phyloP scores from a whole-genome alignment of 2,797 vertebrate species.

The Silurus lanzhouensis region DNA sequence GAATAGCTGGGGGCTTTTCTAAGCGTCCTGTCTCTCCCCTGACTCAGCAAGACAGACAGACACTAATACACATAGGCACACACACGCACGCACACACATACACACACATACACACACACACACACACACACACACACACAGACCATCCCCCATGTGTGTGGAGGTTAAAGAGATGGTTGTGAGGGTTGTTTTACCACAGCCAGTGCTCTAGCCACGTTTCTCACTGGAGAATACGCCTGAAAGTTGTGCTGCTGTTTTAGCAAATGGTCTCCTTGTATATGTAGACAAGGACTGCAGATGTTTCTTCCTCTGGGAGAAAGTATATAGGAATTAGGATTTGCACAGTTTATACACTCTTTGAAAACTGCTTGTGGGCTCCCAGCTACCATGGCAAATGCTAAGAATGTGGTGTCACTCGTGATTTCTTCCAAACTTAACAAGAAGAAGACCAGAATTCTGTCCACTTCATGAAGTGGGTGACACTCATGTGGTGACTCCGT shows the following conservation, averaged over 20 bases:
- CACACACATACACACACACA: slow-evolving; percentile 1
- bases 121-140: background rate
- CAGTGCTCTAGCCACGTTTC: slow-evolving; percentile 43
- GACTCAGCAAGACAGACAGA: slow-evolving; percentile 58
- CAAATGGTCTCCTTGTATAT: background rate
- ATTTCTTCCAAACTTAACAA: background rate
- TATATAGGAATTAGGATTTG: slow-evolving; percentile 12
- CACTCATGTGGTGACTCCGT: background rate
- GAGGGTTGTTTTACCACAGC: slow-evolving; percentile 36
- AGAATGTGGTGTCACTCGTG: background rate
- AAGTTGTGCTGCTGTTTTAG: slow-evolving; percentile 23
- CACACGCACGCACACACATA: background rate
- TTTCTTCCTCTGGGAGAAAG: background rate
- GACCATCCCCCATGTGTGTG: slow-evolving; percentile 23
- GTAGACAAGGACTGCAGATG: background rate
- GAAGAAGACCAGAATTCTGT: background rate
- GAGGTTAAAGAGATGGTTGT: slow-evolving; percentile 17
- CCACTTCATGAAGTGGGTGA: background rate
- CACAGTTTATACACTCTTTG: background rate
- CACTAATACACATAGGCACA: slow-evolving; percentile 18
- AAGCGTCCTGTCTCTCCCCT: slow-evolving; percentile 45
- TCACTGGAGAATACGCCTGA: slow-evolving; percentile 14
- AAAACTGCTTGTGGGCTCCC: background rate
- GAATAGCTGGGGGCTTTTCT: slow-evolving; percentile 54
- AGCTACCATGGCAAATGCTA: background rate